Conservation (phyloP, 2,888 invertebrate species). For the Sinodicranocentrus sp. region DNA sequence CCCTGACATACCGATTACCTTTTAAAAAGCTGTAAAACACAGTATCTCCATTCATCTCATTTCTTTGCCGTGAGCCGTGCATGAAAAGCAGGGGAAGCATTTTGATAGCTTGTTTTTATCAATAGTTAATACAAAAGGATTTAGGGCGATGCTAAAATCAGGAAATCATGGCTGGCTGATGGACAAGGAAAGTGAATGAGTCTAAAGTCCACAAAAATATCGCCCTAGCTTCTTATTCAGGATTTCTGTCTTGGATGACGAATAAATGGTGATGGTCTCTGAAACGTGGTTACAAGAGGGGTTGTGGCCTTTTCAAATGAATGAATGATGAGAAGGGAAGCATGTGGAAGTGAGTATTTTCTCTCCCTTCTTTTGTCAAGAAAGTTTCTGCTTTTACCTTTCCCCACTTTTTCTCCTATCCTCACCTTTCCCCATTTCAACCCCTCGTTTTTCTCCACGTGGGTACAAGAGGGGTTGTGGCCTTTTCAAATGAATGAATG, state of each 20-base stretch:
- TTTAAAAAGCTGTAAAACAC: background rate
- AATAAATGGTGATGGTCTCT: too few species aligned
- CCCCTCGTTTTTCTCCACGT: too few species aligned
- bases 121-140: too few species aligned
- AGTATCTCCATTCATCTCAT: background rate
- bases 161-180: background rate
- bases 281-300: too few species aligned
- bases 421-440: background rate
- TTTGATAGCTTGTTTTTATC: too few species aligned
- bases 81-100: too few species aligned
- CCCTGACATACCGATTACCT: background rate
- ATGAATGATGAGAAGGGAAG: constrained; percentile 36
- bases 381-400: background rate
- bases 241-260: too few species aligned
- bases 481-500: constrained; percentile 21
- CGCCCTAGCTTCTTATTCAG: too few species aligned
- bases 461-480: too few species aligned
- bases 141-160: background rate
- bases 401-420: background rate
- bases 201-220: too few species aligned
- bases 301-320: background rate
- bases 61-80: too few species aligned
- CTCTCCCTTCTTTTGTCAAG: background rate
- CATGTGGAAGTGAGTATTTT: constrained; percentile 13
- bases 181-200: too few species aligned